Base-by-base conservation (phyloP, 2,113 vertebrate species). In the Leptocoma aspasia region DNA sequence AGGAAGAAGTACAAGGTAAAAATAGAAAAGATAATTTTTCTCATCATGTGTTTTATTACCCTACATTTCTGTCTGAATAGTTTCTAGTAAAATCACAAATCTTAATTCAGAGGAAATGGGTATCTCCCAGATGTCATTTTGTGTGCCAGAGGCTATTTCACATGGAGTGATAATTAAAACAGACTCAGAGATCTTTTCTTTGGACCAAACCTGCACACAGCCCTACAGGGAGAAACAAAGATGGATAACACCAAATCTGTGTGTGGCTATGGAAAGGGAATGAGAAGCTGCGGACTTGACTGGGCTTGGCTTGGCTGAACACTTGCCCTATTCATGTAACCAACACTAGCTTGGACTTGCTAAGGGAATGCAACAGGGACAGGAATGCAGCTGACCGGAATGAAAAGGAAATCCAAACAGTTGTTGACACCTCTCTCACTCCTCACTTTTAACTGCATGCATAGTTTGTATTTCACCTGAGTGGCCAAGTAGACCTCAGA, bases 81-180 rank as follows among this genome's bases (percentile, higher is more conserved):
- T 86, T 90, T 65, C 65, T 73, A 88, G 64, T 26, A 80, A 95
- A 89, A 73, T 54, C 76, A 87, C 49, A 82, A 82, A 83, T 88
- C 79, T 69, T 80, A 90, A 91, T 52, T 75, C 69, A 93, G 75
- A 86, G 91, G 66, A 92, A 95, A 68, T 3, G 7, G 15, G 5
- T 69, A 64, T 64, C 30, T 75, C 61, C 50, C 86, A 89, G 80
- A 89, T 72, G 93, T 42, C 41, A 27, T 71, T 82, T 50, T n/a
- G 41, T 56, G 64, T 73, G 77, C 70, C 13, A 21, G 83, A 90
- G 78, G 79, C 85, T 77, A 78, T 81, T 92, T 45, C 79, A 76
- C 45, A 56, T 53, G 33, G 63, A 71, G 41, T 66, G 63, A 82
- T 70, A 59, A 90, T 45, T 92, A 73, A 73, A 96, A 92, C 39